phyloP scores from a whole-genome alignment of 1,140 invertebrate species.

The Megalonaias nervosa region DNA sequence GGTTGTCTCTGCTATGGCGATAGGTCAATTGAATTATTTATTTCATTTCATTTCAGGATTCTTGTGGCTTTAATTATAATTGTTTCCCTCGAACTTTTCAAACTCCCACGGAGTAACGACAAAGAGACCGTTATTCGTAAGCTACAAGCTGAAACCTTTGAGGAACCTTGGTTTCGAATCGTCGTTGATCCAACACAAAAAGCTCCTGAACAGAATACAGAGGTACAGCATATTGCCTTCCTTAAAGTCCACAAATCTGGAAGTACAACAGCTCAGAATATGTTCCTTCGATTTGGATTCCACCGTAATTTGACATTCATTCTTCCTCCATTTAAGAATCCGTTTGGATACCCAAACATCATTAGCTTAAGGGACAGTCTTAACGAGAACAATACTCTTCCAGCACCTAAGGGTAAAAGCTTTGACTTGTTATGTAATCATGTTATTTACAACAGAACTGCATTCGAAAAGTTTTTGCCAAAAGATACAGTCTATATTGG shows the following conservation, averaged over 20 bases:
- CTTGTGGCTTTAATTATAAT: too few relatives aligned
- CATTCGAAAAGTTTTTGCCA: conserved; percentile 15
- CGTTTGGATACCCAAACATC: conserved; percentile 6
- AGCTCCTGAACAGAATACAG: not conserved
- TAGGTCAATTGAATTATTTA: too few relatives aligned
- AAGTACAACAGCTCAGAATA: conserved; percentile 32
- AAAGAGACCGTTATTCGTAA: too few relatives aligned
- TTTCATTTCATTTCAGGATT: too few relatives aligned
- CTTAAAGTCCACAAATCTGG: conserved; percentile 35
- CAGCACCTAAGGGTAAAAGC: not conserved
- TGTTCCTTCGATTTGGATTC: conserved; percentile 30
- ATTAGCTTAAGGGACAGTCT: not conserved
- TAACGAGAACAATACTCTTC: not conserved
- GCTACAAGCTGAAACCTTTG: too few relatives aligned
- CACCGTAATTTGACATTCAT: conserved; percentile 27
- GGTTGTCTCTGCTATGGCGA: too few relatives aligned
- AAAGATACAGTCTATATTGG: conserved; percentile 22
- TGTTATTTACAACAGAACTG: conserved; percentile 13
- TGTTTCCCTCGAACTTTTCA: too few relatives aligned
- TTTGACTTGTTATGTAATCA: conserved; percentile 34
- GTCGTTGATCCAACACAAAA: too few relatives aligned
- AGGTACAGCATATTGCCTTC: conserved; percentile 34
- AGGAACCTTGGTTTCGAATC: too few relatives aligned
- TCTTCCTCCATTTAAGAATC: conserved; percentile 13
- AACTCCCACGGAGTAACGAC: too few relatives aligned